phyloP scores from a whole-genome alignment of 2,888 invertebrate genomes.

The Lypha dubia region DNA sequence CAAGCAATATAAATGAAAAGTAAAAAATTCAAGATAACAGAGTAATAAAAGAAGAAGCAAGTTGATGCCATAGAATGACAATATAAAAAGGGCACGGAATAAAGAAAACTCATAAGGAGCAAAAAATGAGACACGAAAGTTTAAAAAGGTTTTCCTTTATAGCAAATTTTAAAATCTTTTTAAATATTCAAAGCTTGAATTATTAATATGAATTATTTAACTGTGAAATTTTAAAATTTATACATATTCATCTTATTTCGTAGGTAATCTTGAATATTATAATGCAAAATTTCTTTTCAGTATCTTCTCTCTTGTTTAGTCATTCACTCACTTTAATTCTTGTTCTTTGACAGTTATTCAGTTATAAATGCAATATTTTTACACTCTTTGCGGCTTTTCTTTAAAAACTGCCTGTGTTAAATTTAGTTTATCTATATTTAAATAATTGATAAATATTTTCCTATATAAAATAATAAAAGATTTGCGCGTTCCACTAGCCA shows the following conservation, averaged over 20 bases:
- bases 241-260: not conserved
- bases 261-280: not conserved
- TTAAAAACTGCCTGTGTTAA: not conserved
- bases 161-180: not conserved
- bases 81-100: slow-evolving; percentile 9
- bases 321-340: not conserved
- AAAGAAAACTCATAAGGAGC: not conserved
- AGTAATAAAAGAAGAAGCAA: slow-evolving; percentile 23
- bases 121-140: slow-evolving; percentile 5
- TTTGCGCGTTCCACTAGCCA: slow-evolving; percentile 47
- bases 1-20: slow-evolving; percentile 20
- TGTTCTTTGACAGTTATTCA: not conserved
- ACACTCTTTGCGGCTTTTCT: not conserved
- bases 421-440: not conserved
- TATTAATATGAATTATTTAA: not conserved
- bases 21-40: slow-evolving; percentile 31
- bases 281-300: slow-evolving; percentile 1
- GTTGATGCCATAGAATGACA: slow-evolving; percentile 28
- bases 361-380: not conserved
- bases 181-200: not conserved
- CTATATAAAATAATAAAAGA: slow-evolving; percentile 10
- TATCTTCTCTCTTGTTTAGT: slow-evolving; percentile 3
- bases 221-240: not conserved
- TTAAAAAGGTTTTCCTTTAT: not conserved
- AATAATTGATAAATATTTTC: not conserved